Evolutionary conservation across 2,888 invertebrate genomes (phyloP).

Genomic region (Alcis repandata): DNA sequence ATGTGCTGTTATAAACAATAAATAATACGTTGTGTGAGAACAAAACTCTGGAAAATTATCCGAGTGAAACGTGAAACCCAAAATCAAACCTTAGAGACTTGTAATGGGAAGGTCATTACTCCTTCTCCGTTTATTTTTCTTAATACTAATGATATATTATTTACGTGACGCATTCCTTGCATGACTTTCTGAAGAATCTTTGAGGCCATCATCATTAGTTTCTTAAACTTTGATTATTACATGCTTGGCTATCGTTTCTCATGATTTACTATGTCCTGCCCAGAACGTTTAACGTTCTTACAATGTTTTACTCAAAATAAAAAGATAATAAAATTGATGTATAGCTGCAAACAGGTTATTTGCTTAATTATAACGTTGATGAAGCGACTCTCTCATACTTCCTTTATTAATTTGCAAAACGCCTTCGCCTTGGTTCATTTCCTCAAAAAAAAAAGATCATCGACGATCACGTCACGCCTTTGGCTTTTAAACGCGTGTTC

Average conservation of each 20-base stretch:
- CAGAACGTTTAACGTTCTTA: not conserved
- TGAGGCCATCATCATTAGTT: constrained; percentile 72
- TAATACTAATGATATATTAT: constrained; percentile 67
- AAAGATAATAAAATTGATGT: constrained; percentile 36
- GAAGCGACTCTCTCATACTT: constrained; percentile 55
- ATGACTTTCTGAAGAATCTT: constrained; percentile 66
- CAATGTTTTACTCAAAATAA: constrained; percentile 36
- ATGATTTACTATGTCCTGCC: constrained; percentile 14
- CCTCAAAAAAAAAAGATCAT: constrained; percentile 52
- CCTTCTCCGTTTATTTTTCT: constrained; percentile 55
- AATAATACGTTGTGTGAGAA: constrained; percentile 37
- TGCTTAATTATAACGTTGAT: constrained; percentile 50
- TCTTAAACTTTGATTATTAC: constrained; percentile 24
- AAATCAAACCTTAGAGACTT: constrained; percentile 46
- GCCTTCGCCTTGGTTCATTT: constrained; percentile 56
- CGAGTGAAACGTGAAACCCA: constrained; percentile 58
- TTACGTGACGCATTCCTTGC: constrained; percentile 73
- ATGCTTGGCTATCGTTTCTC: constrained; percentile 1
- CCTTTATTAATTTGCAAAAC: constrained; percentile 59
- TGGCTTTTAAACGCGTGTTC: constrained; percentile 38
- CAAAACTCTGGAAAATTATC: constrained; percentile 43
- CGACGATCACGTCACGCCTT: constrained; percentile 42
- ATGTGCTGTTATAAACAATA: constrained; percentile 37
- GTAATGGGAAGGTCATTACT: constrained; percentile 46
- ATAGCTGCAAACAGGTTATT: constrained; percentile 51